phyloP scores from a whole-genome alignment of 2,888 invertebrate species.

The Sceliomorpha sp. region DNA sequence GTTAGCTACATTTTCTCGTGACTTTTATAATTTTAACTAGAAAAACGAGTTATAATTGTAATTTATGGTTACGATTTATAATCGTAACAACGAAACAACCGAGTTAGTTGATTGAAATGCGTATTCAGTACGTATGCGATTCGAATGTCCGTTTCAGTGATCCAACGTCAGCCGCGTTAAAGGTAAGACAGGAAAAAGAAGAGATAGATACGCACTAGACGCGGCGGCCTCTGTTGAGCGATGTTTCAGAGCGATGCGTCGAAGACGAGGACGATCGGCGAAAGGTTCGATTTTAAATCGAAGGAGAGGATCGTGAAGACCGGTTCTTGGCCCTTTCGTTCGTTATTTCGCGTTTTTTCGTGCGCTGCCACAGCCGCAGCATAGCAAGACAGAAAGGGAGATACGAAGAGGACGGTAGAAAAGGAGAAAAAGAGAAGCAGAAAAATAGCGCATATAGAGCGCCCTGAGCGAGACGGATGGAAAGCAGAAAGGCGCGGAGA shows the following conservation, averaged over 20 bases:
- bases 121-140: slow-evolving; percentile 43
- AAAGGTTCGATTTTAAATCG: slow-evolving; percentile 57
- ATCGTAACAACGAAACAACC: too few species aligned
- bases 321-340: slow-evolving; percentile 63
- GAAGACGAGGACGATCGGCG: slow-evolving; percentile 50
- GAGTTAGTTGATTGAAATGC: too few species aligned
- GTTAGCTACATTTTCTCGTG: too few species aligned
- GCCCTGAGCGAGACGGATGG: slow-evolving; percentile 46
- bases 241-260: slow-evolving; percentile 52
- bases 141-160: slow-evolving; percentile 33
- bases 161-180: slow-evolving; percentile 45
- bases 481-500: slow-evolving; percentile 51
- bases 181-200: slow-evolving; percentile 43
- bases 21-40: too few species aligned
- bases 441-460: slow-evolving; percentile 52
- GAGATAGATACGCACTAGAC: slow-evolving; percentile 35
- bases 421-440: slow-evolving; percentile 47
- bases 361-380: slow-evolving; percentile 40
- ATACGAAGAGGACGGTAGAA: slow-evolving; percentile 44
- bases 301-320: slow-evolving; percentile 57
- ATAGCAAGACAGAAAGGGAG: slow-evolving; percentile 46
- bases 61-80: too few species aligned
- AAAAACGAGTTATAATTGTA: too few species aligned
- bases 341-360: slow-evolving; percentile 70
- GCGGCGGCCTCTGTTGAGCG: slow-evolving; percentile 48